Percentiles rank a stretch among this genome's conserved stretches.
These are phyloP conservation scores for Hirtodrosophila alboralis DNA, from an alignment of 2,888 invertebrate genomes.

Conservation along the genomic window DNA sequence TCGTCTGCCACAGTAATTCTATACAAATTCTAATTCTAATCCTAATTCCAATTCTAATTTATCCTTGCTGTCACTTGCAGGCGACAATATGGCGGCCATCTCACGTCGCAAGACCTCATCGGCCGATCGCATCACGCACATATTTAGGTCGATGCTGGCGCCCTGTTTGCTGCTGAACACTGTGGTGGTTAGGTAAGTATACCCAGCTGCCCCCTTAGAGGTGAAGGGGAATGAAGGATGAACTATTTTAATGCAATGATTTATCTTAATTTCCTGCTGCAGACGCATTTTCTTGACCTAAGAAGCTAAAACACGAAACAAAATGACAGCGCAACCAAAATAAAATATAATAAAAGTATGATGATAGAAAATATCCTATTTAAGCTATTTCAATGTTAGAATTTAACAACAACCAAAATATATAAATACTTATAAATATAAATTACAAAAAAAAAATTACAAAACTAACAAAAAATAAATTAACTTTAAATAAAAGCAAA, in stretches of 20 bases:
- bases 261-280: slow-evolving; percentile 37
- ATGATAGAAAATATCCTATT: slow-evolving; percentile 62
- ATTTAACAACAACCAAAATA: slow-evolving; percentile 47
- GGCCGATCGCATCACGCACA: slow-evolving; percentile 84
- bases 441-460: slow-evolving; percentile 29
- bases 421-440: slow-evolving; percentile 46
- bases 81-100: slow-evolving; percentile 96
- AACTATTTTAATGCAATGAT: neutral
- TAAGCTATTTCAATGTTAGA: slow-evolving; percentile 78
- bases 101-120: slow-evolving; percentile 89
- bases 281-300: slow-evolving; percentile 82
- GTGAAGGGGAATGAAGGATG: no score
- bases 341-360: slow-evolving; percentile 44
- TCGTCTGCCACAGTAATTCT: slow-evolving; percentile 32
- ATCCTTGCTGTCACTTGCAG: slow-evolving; percentile 84
- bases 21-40: slow-evolving; percentile 54
- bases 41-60: slow-evolving; percentile 50
- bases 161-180: slow-evolving; percentile 84
- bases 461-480: no score
- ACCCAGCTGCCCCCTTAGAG: neutral
- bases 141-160: slow-evolving; percentile 83
- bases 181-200: slow-evolving; percentile 82
- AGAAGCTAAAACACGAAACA: slow-evolving; percentile 54
- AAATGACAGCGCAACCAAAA: slow-evolving; percentile 28
- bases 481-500: slow-evolving; percentile 1